These are phyloP conservation scores for Thamnophis elegans DNA, from an alignment of 2,797 vertebrate species.

Conservation along the genomic window DNA sequence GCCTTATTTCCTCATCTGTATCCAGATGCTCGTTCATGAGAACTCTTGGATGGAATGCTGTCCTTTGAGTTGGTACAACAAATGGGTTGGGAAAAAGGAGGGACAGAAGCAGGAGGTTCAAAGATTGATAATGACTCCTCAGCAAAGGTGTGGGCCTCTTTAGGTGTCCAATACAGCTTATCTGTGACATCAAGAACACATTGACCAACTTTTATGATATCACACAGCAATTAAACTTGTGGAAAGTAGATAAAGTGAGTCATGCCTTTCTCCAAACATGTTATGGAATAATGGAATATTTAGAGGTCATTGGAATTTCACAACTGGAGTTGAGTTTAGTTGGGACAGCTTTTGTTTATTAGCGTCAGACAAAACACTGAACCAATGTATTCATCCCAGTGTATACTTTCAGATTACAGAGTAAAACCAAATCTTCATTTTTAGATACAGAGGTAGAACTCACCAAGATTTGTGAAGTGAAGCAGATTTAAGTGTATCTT, in stretches of 20 bases:
- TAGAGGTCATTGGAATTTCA: not conserved
- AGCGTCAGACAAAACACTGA: constrained; percentile 10
- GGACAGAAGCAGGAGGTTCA: not conserved
- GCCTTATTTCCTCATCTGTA: not conserved
- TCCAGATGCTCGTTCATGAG: not conserved
- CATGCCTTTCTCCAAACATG: not conserved
- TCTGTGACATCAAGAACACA: not conserved
- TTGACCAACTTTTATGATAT: not conserved
- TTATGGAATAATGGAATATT: not conserved
- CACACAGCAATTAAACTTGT: not conserved
- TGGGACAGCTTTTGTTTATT: not conserved
- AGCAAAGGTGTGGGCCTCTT: not conserved
- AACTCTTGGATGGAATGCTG: not conserved
- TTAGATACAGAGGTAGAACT: not conserved
- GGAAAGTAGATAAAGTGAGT: not conserved
- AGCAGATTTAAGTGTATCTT: constrained; percentile 2
- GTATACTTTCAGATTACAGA: not conserved
- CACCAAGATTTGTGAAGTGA: not conserved
- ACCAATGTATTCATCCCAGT: accelerated
- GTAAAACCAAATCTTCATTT: not conserved
- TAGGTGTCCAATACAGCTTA: not conserved
- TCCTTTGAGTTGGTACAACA: not conserved
- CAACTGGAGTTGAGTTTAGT: not conserved
- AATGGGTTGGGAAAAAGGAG: not conserved
- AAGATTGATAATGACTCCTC: not conserved